Percentiles rank a stretch among this genome's conserved stretches.
Evolutionary conservation across 1,140 invertebrate genomes (phyloP).

Genomic region (Pogonomyrmex californicus): DNA sequence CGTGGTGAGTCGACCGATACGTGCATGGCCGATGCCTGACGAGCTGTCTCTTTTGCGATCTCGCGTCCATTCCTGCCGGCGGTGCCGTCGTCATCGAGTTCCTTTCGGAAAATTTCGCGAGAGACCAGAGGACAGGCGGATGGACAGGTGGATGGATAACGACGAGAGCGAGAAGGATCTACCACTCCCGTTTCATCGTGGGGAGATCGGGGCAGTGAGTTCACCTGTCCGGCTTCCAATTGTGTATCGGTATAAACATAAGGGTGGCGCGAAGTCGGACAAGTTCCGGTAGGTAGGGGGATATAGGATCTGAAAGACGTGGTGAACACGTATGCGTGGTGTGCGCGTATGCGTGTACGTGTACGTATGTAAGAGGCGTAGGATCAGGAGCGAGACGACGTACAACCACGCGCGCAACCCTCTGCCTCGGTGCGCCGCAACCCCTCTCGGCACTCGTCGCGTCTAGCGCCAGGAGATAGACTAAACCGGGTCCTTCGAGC

Average conservation of each 20-base stretch:
- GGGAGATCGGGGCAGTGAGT: background rate
- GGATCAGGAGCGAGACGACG: conserved; percentile 33
- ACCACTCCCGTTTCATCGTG: conserved; percentile 53
- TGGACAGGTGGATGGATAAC: background rate
- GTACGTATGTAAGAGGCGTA: background rate
- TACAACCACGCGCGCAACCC: conserved; percentile 43
- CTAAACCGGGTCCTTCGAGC: conserved; percentile 71
- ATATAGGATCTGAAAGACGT: background rate
- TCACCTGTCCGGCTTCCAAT: conserved; percentile 26
- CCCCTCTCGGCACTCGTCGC: conserved; percentile 76
- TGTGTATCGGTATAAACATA: background rate
- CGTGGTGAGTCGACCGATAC: conserved; percentile 76
- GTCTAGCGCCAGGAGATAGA: conserved; percentile 77
- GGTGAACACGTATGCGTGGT: background rate
- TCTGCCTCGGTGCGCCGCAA: conserved; percentile 30
- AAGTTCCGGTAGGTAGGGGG: background rate
- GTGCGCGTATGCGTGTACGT: background rate
- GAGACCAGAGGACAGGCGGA: conserved; percentile 11
- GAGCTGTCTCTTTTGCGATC: conserved; percentile 56
- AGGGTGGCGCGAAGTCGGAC: conserved; percentile 29
- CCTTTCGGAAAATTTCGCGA: conserved; percentile 36
- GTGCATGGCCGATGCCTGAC: conserved; percentile 52
- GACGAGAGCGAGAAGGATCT: conserved; percentile 22
- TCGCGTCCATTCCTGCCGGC: conserved; percentile 26
- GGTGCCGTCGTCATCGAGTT: conserved; percentile 40